Percentiles rank a stretch among this genome's conserved stretches.
Evolutionary conservation across 2,113 vertebrate species (phyloP).

Genomic region (Neofelis nebulosa): DNA sequence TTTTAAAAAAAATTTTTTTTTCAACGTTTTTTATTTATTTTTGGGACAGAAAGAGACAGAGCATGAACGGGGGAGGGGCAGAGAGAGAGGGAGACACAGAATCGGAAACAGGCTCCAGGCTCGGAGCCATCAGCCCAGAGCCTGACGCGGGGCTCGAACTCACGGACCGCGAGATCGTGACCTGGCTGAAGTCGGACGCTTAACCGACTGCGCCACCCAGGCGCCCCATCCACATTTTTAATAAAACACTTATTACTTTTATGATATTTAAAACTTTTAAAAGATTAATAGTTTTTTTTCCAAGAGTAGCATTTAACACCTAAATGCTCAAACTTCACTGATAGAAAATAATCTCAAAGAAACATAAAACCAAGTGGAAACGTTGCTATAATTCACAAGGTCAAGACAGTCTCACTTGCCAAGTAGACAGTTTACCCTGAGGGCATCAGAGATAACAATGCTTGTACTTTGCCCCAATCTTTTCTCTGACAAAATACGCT

Average conservation of each 20-base stretch:
- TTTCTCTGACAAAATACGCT: conserved; percentile 65
- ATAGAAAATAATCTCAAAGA: conserved; percentile 59
- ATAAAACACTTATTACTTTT: conserved; percentile 44
- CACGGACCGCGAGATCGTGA: too few species aligned
- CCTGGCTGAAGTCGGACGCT: too few species aligned
- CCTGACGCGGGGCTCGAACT: too few species aligned
- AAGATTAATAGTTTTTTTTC: neutral
- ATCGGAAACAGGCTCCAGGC: too few species aligned
- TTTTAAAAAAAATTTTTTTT: too few species aligned
- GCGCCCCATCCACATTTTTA: conserved; percentile 42
- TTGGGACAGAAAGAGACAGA: too few species aligned
- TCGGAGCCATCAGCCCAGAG: too few species aligned
- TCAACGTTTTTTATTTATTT: too few species aligned
- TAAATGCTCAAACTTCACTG: neutral
- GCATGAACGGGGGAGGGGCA: too few species aligned
- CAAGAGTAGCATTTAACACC: neutral
- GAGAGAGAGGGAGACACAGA: too few species aligned
- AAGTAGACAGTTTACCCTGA: conserved; percentile 56
- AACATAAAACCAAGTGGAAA: conserved; percentile 38
- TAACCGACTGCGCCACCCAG: too few species aligned
- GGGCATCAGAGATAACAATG: conserved; percentile 60
- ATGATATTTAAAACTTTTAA: neutral
- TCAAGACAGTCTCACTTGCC: conserved; percentile 43
- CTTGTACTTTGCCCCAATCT: conserved; percentile 51
- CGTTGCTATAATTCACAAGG: conserved; percentile 30